Evolutionary conservation across 2,113 vertebrate species (phyloP), one percentile per base, ranked within the genome.

Genomic region (Channa argus): DNA sequence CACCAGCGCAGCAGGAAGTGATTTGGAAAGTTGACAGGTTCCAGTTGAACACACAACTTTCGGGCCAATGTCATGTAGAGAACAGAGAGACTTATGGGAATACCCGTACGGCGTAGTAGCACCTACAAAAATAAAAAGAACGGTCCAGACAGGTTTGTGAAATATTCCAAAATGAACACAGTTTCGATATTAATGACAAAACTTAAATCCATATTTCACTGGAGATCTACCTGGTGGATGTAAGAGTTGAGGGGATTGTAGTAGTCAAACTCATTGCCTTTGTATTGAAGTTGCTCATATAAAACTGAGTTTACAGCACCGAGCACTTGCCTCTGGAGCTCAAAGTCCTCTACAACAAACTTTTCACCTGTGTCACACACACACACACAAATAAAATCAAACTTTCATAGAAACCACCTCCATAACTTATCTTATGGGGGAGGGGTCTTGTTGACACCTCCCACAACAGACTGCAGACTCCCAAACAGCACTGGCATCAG

Each of bases 171-270:
- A 64, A 54, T 14, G 0, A 12, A 41, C n/a, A 14, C 4, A 1
- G 15, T 36, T n/a, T 3, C 14, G 3, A 49, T 15, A 10, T 39
- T 0, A 24, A 3, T 43, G 8, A 65, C 46, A 67, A 51, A n/a
- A 24, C 1, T 8, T 44, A 7, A 37, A 73, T 7, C 8, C 0
- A 34, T 14, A 0, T 33, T 45, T 45, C 8, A 4, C 0, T 4
- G 9, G 6, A 4, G 0, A 59, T 5, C 0, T 76, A 97, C 98
- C 97, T 99, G 97, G 85, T 98, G 97, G 82, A 99, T 96, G 87
- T 99, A 99, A 0, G 97, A 97, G 88, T 99, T 99, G 45, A 98
- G 94, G 15, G 97, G 97, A 53, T 99, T 99, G 74, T 99, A 99
- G 85, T 98, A 99, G 90, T 99, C 97, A 54, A 95, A 93, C 59